Evolutionary conservation across 2,888 invertebrate species (phyloP), one percentile per base, ranked within the genome.

Genomic region (Sepiola atlantica): DNA sequence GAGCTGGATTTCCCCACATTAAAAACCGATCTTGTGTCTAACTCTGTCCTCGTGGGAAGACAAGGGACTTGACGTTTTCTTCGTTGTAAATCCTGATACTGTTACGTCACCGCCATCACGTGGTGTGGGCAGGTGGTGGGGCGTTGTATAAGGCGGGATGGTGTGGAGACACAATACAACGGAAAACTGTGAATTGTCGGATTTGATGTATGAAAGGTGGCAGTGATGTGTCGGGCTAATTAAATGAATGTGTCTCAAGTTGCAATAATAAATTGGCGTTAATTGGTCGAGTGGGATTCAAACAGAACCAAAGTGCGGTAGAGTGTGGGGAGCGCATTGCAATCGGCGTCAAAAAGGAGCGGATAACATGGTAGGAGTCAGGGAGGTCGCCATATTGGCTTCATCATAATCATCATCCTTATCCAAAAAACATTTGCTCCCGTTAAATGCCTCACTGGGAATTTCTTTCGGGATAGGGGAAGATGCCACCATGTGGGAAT

Each of bases 321-420:
- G n/a, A n/a, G n/a, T 2, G 8, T 45, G 8, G 2, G 45, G 8
- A 45, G 8, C 2, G 45, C 45, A 8, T 45, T 45, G n/a, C 77
- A 32, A n/a, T n/a, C 45, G 77, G 77, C 77, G 18, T 16, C 77
- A n/a, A 61, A 8, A 77, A 77, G n/a, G n/a, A 77, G 77, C 77
- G n/a, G 77, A 77, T 77, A 77, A 77, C 77, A 77, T 77, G 77
- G 32, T 14, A 32, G n/a, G 45, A 16, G 77, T 77, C 77, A 77
- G n/a, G 77, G n/a, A n/a, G 77, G 77, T 77, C 77, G 77, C n/a
- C n/a, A 77, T n/a, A 77, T 77, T n/a, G n/a, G 77, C n/a, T 77
- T 77, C n/a, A 77, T 77, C 77, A 77, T 77, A 16, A 12, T 10
- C 77, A n/a, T n/a, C 57, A 57, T n/a, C n/a, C 45, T 45, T 45